phyloP scores from a whole-genome alignment of 2,888 invertebrate species.

The Clanis bilineata region DNA sequence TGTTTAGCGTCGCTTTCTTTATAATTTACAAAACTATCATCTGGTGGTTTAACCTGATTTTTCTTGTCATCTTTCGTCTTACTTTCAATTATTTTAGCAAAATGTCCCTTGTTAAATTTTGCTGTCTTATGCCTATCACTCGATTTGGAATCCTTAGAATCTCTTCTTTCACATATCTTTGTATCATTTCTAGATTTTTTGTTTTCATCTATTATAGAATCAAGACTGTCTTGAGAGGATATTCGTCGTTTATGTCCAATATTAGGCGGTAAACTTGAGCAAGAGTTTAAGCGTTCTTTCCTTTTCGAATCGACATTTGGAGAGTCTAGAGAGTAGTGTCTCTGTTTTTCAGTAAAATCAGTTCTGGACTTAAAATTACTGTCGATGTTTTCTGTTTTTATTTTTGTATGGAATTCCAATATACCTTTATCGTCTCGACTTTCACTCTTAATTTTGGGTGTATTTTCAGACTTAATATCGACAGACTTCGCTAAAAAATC shows the following conservation, averaged over 20 bases:
- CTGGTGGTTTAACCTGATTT: slow-evolving; percentile 75
- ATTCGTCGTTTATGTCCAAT: slow-evolving; percentile 88
- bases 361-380: slow-evolving; percentile 50
- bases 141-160: slow-evolving; percentile 85
- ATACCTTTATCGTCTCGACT: slow-evolving; percentile 72
- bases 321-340: slow-evolving; percentile 76
- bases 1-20: slow-evolving; percentile 52
- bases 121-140: slow-evolving; percentile 71
- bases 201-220: slow-evolving; percentile 80
- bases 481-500: slow-evolving; percentile 43
- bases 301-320: slow-evolving; percentile 74
- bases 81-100: slow-evolving; percentile 82
- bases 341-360: slow-evolving; percentile 67
- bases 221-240: slow-evolving; percentile 88
- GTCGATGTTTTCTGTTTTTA: slow-evolving; percentile 43
- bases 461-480: slow-evolving; percentile 40
- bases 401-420: slow-evolving; percentile 39
- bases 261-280: slow-evolving; percentile 83
- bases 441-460: slow-evolving; percentile 60
- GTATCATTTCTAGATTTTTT: slow-evolving; percentile 84
- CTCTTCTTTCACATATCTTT: slow-evolving; percentile 83
- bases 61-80: slow-evolving; percentile 84
- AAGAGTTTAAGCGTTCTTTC: slow-evolving; percentile 83
- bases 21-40: slow-evolving; percentile 62
- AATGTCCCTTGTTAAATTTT: slow-evolving; percentile 83